Evolutionary conservation across 2,797 vertebrate species (phyloP), one percentile per base, ranked within the genome.

Genomic region (Crocodylus rhombifer): DNA sequence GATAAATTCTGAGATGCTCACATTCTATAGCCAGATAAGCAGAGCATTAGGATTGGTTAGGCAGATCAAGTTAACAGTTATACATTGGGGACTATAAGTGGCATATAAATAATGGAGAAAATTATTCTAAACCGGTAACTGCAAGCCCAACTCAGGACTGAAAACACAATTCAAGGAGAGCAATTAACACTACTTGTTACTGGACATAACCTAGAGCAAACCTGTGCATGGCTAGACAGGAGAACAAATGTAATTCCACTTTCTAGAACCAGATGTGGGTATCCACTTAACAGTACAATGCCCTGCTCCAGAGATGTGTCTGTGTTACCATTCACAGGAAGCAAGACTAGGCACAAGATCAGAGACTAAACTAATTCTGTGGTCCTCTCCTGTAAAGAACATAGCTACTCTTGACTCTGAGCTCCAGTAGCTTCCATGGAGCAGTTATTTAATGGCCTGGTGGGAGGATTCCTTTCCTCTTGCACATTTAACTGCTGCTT

Each of bases 151-250:
- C 6, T 42, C 56, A 86, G 76, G 36, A 86, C 1, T 4, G 71
- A 79, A 86, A 18, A 77, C n/a, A 77, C 21, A 20, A 33, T 58
- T 58, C 42, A 21, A 12, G 0, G 1, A 0, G 0, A 33, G 51
- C 76, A 0, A 0, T 58, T 80, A 63, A 63, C 51, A 2, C 0
- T 0, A 0, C 15, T 60, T 36, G 17, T 42, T 61, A 65, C 55
- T 16, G 28, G 56, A 30, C 17, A 33, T 33, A 67, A 67, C 30
- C 65, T 9, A 18, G 63, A 28, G 63, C 63, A 64, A 64, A 64
- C 14, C 28, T 64, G 30, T 33, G 17, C 18, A 67, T 67, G 30
- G 30, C 65, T 13, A 69, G 67, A 36, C 33, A 36, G 20, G 33
- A 69, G 20, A 69, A 69, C 20, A 14, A 33, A 69, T 69, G 67